Conservation (phyloP, 2,113 vertebrate species). For the Anoplopoma fimbria region DNA sequence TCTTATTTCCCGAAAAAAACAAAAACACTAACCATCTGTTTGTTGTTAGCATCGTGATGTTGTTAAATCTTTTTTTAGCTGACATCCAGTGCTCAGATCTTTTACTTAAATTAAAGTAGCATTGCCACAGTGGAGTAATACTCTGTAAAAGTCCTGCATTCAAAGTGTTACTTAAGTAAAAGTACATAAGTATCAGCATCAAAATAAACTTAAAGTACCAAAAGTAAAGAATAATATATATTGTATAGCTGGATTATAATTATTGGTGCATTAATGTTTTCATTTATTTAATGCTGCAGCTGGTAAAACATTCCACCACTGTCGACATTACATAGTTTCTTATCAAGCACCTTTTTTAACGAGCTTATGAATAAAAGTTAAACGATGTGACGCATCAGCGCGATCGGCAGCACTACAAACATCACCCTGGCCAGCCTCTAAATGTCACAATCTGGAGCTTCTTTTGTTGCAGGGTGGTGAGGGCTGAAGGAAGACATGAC, state of each 20-base stretch:
- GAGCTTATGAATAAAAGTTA: neutral
- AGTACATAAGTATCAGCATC: neutral
- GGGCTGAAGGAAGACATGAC: neutral
- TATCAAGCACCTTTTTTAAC: neutral
- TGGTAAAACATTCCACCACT: neutral
- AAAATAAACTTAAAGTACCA: neutral
- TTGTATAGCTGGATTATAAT: no score
- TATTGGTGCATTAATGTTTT: no score
- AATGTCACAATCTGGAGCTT: conserved; percentile 9
- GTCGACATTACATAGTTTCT: neutral
- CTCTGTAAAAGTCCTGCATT: neutral
- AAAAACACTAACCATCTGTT: neutral
- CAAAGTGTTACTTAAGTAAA: neutral
- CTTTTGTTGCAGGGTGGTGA: neutral
- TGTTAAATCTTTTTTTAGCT: neutral
- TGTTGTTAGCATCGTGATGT: neutral
- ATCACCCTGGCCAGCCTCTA: neutral
- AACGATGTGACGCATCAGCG: conserved; percentile 3
- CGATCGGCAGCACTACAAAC: neutral
- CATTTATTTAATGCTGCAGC: neutral
- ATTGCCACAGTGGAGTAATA: neutral
- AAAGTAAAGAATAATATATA: no score
- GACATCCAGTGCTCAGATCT: neutral
- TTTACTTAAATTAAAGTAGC: neutral
- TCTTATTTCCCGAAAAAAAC: neutral